Evolutionary conservation across 1,140 invertebrate species (phyloP).

Genomic region (Drosophila kepulauana): DNA sequence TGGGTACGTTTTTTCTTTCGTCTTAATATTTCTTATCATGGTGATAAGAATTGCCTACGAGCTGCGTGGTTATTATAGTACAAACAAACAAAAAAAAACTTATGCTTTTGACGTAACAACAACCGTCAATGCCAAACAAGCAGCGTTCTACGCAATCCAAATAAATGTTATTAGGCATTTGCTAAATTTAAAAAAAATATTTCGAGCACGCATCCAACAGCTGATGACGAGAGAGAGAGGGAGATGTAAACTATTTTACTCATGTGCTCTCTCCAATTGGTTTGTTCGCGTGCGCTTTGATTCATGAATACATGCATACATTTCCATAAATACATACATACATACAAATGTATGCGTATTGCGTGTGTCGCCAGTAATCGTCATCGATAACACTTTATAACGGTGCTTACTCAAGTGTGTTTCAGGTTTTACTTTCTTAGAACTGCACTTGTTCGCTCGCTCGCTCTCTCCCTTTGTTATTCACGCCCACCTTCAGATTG

Average conservation of each 20-base stretch:
- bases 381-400: constrained; percentile 27
- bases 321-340: not conserved
- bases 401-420: constrained; percentile 14
- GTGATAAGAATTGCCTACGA: constrained; percentile 24
- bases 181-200: constrained; percentile 32
- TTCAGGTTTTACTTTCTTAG: constrained; percentile 25
- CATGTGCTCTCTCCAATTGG: not conserved
- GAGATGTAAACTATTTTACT: not conserved
- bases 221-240: constrained; percentile 22
- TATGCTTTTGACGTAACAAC: constrained; percentile 42
- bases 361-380: constrained; percentile 6
- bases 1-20: constrained; percentile 14
- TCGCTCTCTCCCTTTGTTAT: not conserved
- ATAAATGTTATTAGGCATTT: constrained; percentile 35
- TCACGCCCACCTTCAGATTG: not conserved
- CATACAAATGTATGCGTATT: not conserved
- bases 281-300: constrained; percentile 18
- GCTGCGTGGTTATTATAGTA: not conserved
- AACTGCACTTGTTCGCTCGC: constrained; percentile 11
- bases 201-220: constrained; percentile 36
- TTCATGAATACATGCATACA: constrained; percentile 22
- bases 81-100: constrained; percentile 13
- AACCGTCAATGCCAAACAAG: constrained; percentile 29
- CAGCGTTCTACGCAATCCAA: constrained; percentile 21
- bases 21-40: constrained; percentile 17